Evolutionary conservation across 2,888 invertebrate species (phyloP).

Genomic region (Leptinotarsa peninsularis): DNA sequence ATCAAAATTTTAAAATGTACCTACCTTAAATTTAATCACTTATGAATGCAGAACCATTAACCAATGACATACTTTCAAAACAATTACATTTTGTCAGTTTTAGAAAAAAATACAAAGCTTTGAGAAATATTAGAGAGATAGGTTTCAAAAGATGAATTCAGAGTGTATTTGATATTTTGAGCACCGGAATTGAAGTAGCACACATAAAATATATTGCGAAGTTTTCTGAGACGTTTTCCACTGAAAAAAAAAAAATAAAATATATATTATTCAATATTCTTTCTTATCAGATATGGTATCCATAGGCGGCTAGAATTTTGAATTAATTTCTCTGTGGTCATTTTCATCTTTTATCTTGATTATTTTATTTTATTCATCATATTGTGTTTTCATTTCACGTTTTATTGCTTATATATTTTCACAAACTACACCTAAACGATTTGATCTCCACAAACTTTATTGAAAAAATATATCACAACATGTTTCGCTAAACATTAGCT

Average conservation of each 20-base stretch:
- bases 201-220: conserved; percentile 71
- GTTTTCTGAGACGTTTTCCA: conserved; percentile 68
- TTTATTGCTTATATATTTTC: too few relatives aligned
- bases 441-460: too few relatives aligned
- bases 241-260: conserved; percentile 56
- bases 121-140: conserved; percentile 71
- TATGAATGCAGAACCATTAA: conserved; percentile 31
- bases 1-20: conserved; percentile 9
- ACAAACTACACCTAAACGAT: too few relatives aligned
- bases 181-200: conserved; percentile 66
- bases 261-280: too few relatives aligned
- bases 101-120: conserved; percentile 65
- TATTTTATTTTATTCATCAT: too few relatives aligned
- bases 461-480: too few relatives aligned
- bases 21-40: conserved; percentile 39
- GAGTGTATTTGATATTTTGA: conserved; percentile 68
- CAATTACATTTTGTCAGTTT: conserved; percentile 27
- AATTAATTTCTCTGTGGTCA: too few relatives aligned
- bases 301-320: too few relatives aligned
- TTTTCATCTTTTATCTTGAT: too few relatives aligned
- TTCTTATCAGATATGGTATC: too few relatives aligned
- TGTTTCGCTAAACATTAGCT: too few relatives aligned
- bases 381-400: too few relatives aligned
- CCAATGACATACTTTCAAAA: conserved; percentile 32
- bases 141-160: conserved; percentile 68